Base-by-base conservation (phyloP, 2,888 invertebrate genomes). In the Ormyrus rosae region DNA sequence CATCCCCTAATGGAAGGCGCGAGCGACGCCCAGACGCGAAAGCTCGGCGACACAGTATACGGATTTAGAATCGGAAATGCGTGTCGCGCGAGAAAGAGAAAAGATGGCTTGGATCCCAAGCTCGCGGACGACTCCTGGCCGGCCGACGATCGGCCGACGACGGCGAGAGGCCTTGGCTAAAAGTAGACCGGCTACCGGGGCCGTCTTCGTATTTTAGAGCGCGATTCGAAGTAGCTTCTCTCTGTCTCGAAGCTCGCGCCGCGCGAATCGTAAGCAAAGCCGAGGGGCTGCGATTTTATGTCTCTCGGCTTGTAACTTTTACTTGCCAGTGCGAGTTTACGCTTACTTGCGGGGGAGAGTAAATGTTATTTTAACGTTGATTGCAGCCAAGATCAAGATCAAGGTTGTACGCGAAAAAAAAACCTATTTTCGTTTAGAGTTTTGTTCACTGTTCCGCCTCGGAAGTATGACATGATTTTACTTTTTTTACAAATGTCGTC, bases 41-140 rank as follows among this genome's bases (percentile, higher is more conserved):
- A 81, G 83, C 83, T 81, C 82, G 78, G 76, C 83, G 83, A 84
- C 83, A 83, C 61, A 64, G 70, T 76, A 64, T 85, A 88, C 88
- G 83, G 83, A 89, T 88, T 89, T 90, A 89, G 89, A 89, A 87
- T 89, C 87, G 89, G 87, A 89, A 89, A 89, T 88, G 86, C 88
- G 89, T 87, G 88, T 87, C 86, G 85, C 79, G 85, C 84, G 82
- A 83, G 84, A 81, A 82, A 82, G 84, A 63, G 34, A 74, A 80
- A 80, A 74, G 85, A 85, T 88, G 88, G 88, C 88, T 86, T 84
- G 84, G 82, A 85, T 86, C 87, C 88, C 88, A 88, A 34, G 87
- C 72, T 34, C 46, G 19, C 53, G 51, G 46, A 34, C 51, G 82
- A 84, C 85, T 83, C 83, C 68, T 80, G 71, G 71, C 71, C 67